Percentiles rank a stretch among this genome's conserved stretches.
These are phyloP conservation scores for Chionomys nivalis DNA, from an alignment of 2,113 vertebrate genomes.

Conservation along the genomic window DNA sequence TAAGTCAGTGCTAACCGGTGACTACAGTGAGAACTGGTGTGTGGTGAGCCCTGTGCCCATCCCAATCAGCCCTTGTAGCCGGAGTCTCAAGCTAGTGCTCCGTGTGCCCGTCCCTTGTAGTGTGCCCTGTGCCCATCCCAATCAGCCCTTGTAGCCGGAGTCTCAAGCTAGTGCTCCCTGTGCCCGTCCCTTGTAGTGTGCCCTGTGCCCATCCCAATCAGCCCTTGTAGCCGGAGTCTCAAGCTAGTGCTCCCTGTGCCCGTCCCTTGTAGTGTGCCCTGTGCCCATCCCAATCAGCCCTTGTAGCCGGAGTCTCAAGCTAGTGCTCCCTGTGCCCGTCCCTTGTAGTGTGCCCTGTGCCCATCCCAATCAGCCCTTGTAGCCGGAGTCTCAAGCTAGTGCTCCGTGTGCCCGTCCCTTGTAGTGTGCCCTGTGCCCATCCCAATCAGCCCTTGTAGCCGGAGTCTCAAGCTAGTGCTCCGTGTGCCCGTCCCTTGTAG, in stretches of 20 bases:
- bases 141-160: background rate
- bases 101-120: background rate
- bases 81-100: background rate
- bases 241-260: background rate
- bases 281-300: slow-evolving; percentile 23
- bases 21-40: background rate
- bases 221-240: background rate
- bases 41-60: background rate
- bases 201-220: slow-evolving; percentile 8
- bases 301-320: background rate
- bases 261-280: background rate
- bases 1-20: slow-evolving; percentile 79
- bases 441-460: slow-evolving; percentile 28
- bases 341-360: background rate
- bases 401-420: background rate
- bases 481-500: background rate
- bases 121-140: background rate
- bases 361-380: slow-evolving; percentile 24
- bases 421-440: background rate
- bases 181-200: background rate
- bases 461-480: background rate
- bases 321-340: background rate
- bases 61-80: slow-evolving; percentile 28
- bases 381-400: background rate
- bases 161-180: background rate